Conservation (phyloP, 2,797 vertebrate genomes). For the Bradypodion ventrale region DNA sequence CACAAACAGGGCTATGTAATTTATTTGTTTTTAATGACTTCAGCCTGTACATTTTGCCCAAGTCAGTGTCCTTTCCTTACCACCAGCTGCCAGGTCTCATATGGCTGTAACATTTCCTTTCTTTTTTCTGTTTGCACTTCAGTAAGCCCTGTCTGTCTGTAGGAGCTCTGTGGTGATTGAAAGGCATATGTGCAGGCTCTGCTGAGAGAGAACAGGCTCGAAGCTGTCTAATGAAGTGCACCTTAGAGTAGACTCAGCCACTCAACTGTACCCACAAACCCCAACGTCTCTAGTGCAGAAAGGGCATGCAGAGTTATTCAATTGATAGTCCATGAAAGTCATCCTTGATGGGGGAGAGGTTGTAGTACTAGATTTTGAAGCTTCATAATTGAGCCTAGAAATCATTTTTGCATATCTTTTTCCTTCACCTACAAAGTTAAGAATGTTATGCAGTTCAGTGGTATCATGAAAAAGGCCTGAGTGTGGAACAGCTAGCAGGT, state of each 20-base stretch:
- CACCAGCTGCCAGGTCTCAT: not conserved
- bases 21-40: conserved; percentile 8
- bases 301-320: conserved; percentile 40
- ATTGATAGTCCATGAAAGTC: not conserved
- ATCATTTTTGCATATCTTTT: fast-evolving
- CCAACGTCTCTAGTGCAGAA: not conserved
- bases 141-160: not conserved
- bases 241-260: not conserved
- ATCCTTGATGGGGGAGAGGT: conserved; percentile 38
- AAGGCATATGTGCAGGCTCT: not conserved
- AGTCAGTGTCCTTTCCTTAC: not conserved
- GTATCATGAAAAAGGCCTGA: not conserved
- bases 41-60: not conserved
- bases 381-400: conserved; percentile 30
- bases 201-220: not conserved
- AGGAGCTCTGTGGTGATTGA: conserved; percentile 1
- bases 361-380: conserved; percentile 23
- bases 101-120: not conserved
- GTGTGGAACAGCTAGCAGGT: not conserved
- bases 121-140: not conserved
- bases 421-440: too few species aligned
- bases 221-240: not conserved
- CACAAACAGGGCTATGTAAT: not conserved
- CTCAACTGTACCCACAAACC: not conserved
- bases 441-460: fast-evolving